These are phyloP conservation scores for Chelidonichthys spinosus DNA, from an alignment of 2,797 vertebrate species.

Conservation along the genomic window DNA sequence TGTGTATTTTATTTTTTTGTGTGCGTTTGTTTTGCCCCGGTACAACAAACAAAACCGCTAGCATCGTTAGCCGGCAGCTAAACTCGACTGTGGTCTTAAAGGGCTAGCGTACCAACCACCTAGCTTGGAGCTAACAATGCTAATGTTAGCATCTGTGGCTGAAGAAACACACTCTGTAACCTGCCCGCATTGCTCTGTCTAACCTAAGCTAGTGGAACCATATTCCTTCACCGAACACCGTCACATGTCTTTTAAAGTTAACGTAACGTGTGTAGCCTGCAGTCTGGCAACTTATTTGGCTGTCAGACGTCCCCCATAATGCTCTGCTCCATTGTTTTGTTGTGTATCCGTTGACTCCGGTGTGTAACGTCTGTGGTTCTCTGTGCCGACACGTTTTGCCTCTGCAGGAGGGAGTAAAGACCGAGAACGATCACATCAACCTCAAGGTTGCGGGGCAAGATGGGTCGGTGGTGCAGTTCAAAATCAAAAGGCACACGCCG, in stretches of 20 bases:
- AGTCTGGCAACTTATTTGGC: neutral
- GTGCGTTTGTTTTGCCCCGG: neutral
- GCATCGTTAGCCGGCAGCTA: constrained; percentile 61
- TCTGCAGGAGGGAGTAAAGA: constrained; percentile 92
- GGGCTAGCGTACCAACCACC: constrained; percentile 13
- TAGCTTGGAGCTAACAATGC: constrained; percentile 71
- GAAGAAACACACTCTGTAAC: neutral
- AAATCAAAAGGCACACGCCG: constrained; percentile 95
- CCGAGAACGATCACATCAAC: constrained; percentile 94
- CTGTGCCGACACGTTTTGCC: neutral
- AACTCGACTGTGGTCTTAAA: constrained; percentile 11
- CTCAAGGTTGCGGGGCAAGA: constrained; percentile 95
- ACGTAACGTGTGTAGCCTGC: neutral
- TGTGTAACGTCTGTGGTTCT: neutral
- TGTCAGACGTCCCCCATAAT: neutral
- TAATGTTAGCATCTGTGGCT: constrained; percentile 67
- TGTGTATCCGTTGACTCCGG: neutral
- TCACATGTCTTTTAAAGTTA: neutral
- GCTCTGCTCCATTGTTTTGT: no score
- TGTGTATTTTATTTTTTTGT: neutral
- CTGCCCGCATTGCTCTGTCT: neutral
- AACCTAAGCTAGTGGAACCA: rapidly evolving
- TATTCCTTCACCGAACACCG: neutral
- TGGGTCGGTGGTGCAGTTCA: constrained; percentile 94
- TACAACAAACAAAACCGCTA: constrained; percentile 31